Conservation (phyloP, 2,113 vertebrate species). For the Solea solea region DNA sequence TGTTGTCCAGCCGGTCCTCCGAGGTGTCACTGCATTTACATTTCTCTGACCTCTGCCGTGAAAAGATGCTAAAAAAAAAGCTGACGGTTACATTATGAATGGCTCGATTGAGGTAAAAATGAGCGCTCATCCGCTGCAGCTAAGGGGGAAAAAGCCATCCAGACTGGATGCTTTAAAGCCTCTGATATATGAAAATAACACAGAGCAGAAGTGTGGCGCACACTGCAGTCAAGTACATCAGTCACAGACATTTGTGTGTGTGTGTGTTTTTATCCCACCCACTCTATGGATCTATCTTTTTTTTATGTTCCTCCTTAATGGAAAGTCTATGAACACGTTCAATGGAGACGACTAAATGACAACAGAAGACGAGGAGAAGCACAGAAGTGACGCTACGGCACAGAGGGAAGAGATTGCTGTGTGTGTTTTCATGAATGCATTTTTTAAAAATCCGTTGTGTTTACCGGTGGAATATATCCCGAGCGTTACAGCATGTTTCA, state of each 20-base stretch:
- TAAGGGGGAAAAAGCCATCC: background rate
- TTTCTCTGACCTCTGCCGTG: slow-evolving; percentile 11
- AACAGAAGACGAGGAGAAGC: background rate
- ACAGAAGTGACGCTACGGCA: background rate
- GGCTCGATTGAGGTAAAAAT: background rate
- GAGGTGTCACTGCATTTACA: slow-evolving; percentile 6
- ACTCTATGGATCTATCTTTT: background rate
- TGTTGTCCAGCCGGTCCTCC: background rate
- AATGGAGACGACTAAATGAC: background rate
- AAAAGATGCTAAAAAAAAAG: slow-evolving; percentile 2
- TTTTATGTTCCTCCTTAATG: background rate
- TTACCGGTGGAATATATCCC: background rate
- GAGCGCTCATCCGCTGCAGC: slow-evolving; percentile 1
- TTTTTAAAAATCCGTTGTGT: background rate
- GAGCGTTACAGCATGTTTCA: slow-evolving; percentile 27
- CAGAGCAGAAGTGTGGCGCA: slow-evolving; percentile 7
- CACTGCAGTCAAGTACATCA: background rate
- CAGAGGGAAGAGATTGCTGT: background rate
- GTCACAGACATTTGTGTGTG: background rate
- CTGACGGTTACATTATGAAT: slow-evolving; percentile 8
- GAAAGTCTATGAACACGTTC: background rate
- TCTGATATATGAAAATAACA: slow-evolving; percentile 23
- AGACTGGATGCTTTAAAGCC: background rate
- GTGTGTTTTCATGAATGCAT: slow-evolving; percentile 6
- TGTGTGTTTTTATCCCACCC: background rate